These are phyloP conservation scores for Schlechtendalia chinensis DNA, from an alignment of 1,140 invertebrate species.

Conservation along the genomic window DNA sequence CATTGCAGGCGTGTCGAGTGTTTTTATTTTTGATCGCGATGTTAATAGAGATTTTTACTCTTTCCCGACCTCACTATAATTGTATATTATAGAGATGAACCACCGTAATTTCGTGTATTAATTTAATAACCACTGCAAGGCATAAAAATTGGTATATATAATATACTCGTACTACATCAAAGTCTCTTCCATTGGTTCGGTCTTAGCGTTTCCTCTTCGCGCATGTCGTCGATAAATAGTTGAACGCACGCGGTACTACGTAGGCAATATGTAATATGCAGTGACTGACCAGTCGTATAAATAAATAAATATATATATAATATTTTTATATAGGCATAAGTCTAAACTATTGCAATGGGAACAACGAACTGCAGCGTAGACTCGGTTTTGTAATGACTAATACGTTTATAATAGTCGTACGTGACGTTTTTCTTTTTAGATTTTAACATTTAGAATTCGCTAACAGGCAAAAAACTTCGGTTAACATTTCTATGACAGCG, in stretches of 20 bases:
- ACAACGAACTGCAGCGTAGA: neutral
- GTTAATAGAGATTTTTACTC: neutral
- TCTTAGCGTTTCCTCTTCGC: neutral
- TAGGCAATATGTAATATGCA: neutral
- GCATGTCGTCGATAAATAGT: neutral
- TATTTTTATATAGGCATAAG: neutral
- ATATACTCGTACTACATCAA: neutral
- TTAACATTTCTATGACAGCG: conserved; percentile 7
- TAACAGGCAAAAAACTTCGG: conserved; percentile 9
- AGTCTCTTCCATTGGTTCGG: neutral
- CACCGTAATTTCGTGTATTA: neutral
- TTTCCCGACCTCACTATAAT: neutral
- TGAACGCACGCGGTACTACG: neutral
- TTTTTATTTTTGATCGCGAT: neutral
- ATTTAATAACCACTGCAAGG: neutral
- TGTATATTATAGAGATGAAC: neutral
- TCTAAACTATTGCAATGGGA: neutral
- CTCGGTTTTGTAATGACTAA: conserved; percentile 23
- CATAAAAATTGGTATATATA: neutral
- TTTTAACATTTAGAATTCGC: conserved; percentile 3
- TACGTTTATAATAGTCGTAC: conserved; percentile 33
- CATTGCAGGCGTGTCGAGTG: neutral
- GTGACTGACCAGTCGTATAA: neutral
- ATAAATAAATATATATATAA: no score
- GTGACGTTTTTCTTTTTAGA: conserved; percentile 18